Evolutionary conservation across 2,888 invertebrate species (phyloP).

Genomic region (Pristionchus fissidentatus): DNA sequence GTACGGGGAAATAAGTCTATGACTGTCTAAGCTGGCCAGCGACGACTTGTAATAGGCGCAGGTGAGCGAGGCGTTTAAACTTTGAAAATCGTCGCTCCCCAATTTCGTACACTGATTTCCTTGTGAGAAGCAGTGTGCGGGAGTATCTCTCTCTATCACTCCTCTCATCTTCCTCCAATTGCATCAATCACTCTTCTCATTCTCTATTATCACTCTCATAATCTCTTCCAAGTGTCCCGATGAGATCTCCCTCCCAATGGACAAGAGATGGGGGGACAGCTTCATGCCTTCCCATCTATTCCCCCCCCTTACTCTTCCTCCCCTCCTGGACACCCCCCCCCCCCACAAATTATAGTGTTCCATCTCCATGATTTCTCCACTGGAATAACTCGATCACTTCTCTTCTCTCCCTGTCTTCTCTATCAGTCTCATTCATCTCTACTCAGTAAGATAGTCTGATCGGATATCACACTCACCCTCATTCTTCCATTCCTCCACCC

Average conservation of each 20-base stretch:
- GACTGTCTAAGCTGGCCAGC: too few species aligned
- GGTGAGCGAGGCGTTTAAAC: too few species aligned
- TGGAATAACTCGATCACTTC: background rate
- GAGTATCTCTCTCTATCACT: background rate
- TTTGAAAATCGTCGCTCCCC: too few species aligned
- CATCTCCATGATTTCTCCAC: background rate
- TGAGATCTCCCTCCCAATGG: background rate
- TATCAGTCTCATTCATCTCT: too few species aligned
- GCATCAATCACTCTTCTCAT: background rate
- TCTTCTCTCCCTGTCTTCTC: background rate
- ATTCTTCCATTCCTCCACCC: too few species aligned
- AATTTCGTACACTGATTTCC: too few species aligned
- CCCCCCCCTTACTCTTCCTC: background rate
- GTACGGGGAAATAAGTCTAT: too few species aligned
- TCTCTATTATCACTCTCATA: background rate
- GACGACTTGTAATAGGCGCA: too few species aligned
- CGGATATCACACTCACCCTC: too few species aligned
- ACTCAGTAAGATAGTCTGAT: too few species aligned
- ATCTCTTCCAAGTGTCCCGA: background rate
- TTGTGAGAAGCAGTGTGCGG: too few species aligned
- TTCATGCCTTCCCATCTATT: background rate
- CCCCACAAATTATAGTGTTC: slow-evolving; percentile 9
- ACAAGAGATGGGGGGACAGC: background rate
- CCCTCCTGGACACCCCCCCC: background rate
- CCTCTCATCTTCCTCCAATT: background rate